A percentile compares a stretch with the other conserved stretches of the same genome.
Conservation (phyloP, 2,797 vertebrate species). For the Sebastes oblongus region DNA sequence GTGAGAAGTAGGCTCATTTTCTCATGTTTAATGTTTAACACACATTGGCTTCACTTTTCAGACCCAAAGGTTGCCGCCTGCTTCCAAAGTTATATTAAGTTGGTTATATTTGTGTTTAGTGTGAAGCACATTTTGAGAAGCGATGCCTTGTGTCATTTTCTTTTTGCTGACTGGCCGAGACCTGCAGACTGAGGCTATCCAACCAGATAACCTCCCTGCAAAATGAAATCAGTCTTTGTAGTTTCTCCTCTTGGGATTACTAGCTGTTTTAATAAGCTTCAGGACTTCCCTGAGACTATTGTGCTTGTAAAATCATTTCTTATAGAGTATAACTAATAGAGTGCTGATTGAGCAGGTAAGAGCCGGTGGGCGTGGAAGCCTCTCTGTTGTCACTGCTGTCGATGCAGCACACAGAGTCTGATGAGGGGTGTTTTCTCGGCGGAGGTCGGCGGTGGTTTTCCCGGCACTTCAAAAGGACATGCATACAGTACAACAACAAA, state of each 20-base stretch:
- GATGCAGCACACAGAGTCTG: slow-evolving; percentile 25
- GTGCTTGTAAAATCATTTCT: neutral
- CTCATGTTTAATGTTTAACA: too few relatives aligned
- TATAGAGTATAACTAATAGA: neutral
- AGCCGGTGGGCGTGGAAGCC: neutral
- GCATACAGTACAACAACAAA: slow-evolving; percentile 75
- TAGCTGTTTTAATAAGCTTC: neutral
- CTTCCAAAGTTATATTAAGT: neutral
- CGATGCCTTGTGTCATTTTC: neutral
- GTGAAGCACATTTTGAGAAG: neutral
- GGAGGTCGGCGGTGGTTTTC: slow-evolving; percentile 29
- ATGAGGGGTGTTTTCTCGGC: slow-evolving; percentile 9
- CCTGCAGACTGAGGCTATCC: neutral
- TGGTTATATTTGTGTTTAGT: neutral
- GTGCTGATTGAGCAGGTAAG: slow-evolving; percentile 2
- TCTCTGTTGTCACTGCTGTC: slow-evolving; percentile 5
- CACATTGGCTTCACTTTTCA: too few relatives aligned
- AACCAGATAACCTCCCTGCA: neutral
- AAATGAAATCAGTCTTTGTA: neutral
- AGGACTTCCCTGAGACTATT: neutral
- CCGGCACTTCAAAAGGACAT: slow-evolving; percentile 67
- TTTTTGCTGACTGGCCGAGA: slow-evolving; percentile 1
- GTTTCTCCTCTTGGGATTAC: neutral
- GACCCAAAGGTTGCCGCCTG: too few relatives aligned
- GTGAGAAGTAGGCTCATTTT: too few relatives aligned